phyloP scores from a whole-genome alignment of 2,797 vertebrate species.

The Artibeus lituratus region DNA sequence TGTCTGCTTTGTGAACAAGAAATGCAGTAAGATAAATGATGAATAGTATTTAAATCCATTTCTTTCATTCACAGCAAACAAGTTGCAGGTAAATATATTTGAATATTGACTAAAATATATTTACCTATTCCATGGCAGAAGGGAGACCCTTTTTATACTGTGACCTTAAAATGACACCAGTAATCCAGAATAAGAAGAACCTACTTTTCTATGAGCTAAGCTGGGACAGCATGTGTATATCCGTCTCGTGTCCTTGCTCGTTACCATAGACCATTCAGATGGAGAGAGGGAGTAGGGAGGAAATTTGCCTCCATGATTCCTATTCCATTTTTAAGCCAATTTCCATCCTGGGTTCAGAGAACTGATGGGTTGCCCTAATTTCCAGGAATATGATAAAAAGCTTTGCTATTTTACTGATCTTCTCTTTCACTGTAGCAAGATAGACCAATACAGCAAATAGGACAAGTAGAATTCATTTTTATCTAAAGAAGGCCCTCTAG shows the following conservation, averaged over 20 bases:
- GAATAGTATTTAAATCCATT: neutral
- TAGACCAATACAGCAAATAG: neutral
- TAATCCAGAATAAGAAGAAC: neutral
- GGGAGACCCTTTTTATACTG: neutral
- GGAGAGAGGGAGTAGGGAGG: too few species aligned
- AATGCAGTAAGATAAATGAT: neutral
- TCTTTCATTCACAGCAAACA: neutral
- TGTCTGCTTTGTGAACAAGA: slow-evolving; percentile 28
- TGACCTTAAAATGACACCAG: neutral
- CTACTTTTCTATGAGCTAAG: neutral
- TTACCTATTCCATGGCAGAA: neutral
- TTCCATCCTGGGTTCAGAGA: neutral
- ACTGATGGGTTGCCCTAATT: neutral
- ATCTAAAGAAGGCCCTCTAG: neutral
- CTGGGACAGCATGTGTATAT: neutral
- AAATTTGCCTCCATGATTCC: neutral
- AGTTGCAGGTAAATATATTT: neutral
- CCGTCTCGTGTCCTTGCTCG: neutral
- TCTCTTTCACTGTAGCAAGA: neutral
- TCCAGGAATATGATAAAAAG: neutral
- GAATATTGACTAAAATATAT: neutral
- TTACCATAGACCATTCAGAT: neutral
- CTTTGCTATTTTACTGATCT: neutral
- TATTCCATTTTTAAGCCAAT: neutral
- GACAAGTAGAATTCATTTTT: neutral